Percentiles rank a stretch among this genome's conserved stretches.
phyloP scores from a whole-genome alignment of 2,113 vertebrate species.

The Grammomys dolichurus region DNA sequence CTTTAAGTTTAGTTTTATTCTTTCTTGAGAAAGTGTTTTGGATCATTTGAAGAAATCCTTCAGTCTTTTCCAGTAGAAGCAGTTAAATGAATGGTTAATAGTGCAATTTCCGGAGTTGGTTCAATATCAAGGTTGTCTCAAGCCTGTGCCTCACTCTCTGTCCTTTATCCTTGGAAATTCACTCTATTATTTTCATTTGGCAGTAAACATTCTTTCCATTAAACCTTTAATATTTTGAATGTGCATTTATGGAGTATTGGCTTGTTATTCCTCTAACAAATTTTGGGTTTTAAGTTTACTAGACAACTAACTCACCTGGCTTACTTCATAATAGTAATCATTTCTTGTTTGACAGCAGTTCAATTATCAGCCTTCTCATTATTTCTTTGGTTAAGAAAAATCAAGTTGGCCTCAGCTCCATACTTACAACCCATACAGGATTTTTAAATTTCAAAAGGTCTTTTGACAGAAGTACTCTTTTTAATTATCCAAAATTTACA shows the following conservation, averaged over 20 bases:
- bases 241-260: background rate
- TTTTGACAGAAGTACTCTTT: background rate
- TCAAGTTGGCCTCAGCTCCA: background rate
- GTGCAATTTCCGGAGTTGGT: background rate
- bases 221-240: background rate
- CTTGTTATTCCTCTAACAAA: background rate
- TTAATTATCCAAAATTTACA: background rate
- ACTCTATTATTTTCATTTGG: background rate
- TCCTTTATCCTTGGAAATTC: background rate
- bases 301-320: background rate
- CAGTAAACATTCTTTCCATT: background rate
- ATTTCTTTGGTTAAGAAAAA: background rate
- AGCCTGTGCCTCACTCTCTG: accelerated
- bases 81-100: background rate
- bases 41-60: background rate
- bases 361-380: background rate
- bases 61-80: background rate
- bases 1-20: background rate
- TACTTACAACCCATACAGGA: background rate
- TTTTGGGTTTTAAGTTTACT: background rate
- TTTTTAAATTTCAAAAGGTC: background rate
- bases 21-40: background rate
- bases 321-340: background rate
- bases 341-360: background rate
- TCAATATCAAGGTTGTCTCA: background rate